These are phyloP conservation scores for Cotesia congregata DNA, from an alignment of 2,888 invertebrate genomes.

Conservation along the genomic window DNA sequence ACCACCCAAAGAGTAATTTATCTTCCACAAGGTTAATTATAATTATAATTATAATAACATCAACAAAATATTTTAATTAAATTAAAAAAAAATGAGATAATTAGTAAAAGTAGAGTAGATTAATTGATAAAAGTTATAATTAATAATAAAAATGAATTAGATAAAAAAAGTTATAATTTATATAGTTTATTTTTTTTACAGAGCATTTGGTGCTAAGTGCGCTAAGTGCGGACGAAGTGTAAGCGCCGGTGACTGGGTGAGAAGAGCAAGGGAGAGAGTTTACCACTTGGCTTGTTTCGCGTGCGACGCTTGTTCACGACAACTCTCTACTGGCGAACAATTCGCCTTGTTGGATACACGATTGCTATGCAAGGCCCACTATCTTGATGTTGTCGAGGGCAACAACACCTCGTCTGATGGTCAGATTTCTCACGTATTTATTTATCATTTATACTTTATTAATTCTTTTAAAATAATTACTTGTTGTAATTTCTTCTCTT, in stretches of 20 bases:
- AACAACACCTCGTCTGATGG: conserved; percentile 91
- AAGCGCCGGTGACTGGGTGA: conserved; percentile 95
- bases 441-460: conserved; percentile 17
- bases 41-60: conserved; percentile 21
- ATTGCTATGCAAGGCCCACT: conserved; percentile 96
- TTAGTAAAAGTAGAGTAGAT: background rate
- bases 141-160: background rate
- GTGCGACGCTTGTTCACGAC: conserved; percentile 93
- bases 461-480: background rate
- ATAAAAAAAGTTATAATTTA: background rate
- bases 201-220: conserved; percentile 95
- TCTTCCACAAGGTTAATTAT: conserved; percentile 31
- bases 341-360: conserved; percentile 94
- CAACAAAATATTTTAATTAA: conserved; percentile 1
- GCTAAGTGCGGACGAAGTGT: conserved; percentile 93
- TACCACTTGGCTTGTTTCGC: conserved; percentile 98
- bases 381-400: conserved; percentile 88
- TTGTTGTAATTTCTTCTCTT: background rate
- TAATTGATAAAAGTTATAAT: background rate
- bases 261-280: conserved; percentile 91
- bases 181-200: conserved; percentile 67
- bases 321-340: conserved; percentile 93
- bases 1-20: conserved; percentile 37
- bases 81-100: background rate
- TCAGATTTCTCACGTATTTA: conserved; percentile 69